Base-by-base conservation (phyloP, 1,140 invertebrate genomes). In the Heliconius melpomene region DNA sequence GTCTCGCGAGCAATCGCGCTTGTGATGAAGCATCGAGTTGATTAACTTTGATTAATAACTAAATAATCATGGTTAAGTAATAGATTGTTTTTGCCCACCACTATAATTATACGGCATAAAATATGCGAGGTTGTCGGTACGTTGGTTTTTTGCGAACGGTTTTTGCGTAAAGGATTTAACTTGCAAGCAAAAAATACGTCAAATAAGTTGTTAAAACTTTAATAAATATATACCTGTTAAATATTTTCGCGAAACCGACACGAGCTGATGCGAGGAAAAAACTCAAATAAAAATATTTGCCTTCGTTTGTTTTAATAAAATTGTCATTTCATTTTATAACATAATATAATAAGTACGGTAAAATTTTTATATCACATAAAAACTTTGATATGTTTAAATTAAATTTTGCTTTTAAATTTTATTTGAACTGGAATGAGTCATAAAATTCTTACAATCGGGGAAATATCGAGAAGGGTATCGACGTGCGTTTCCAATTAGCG, bases 11-110 rank as follows among this genome's bases (percentile, higher is more conserved):
- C 85, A 88, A 88, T 87, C 83, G 85, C 87, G 85, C 88, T 80
- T 82, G 79, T 83, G 84, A 82, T 83, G 86, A 86, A 85, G 85
- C 83, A 85, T 86, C 84, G 81, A 86, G 82, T 86, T 87, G 84
- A 86, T 87, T 84, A 88, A 77, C 79, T 81, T 88, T 86, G 87
- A 88, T 87, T 88, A 88, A 87, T 88, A 87, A 88, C 85, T 88
- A 87, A 89, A 89, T 87, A 86, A 87, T 86, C 84, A 84, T 76
- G 81, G 79, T 84, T 79, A 82, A 75, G 81, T 84, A 86, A 84
- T 83, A 75, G 84, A 78, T 84, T 84, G 83, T 85, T 82, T 75
- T 82, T 79, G 52, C 74, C 66, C 54, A 38, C 13, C 77, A 26
- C 74, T 82, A 76, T 82, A 79, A 82, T 79, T 82, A 82, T 66